phyloP scores from a whole-genome alignment of 2,797 vertebrate genomes.

The Karalla daura region DNA sequence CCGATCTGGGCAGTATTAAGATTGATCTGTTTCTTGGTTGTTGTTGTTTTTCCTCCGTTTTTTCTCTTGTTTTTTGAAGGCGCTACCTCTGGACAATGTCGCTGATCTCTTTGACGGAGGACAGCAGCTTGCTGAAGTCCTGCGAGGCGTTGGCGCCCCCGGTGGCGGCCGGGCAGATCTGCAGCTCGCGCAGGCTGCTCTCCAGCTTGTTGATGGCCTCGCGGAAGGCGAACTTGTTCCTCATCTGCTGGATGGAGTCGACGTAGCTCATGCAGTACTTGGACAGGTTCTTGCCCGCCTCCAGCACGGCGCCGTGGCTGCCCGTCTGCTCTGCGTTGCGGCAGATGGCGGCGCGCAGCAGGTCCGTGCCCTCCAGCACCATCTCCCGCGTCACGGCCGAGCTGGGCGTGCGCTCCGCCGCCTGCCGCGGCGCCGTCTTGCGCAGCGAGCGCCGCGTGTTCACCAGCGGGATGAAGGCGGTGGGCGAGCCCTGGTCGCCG shows the following conservation, averaged over 20 bases:
- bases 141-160: conserved; percentile 89
- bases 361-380: conserved; percentile 91
- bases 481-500: conserved; percentile 74
- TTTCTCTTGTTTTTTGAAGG: no score
- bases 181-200: conserved; percentile 92
- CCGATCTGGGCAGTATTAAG: conserved; percentile 1
- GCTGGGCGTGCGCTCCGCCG: conserved; percentile 89
- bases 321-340: conserved; percentile 94
- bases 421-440: conserved; percentile 90
- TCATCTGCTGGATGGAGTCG: conserved; percentile 99
- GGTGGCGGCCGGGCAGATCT: conserved; percentile 92
- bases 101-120: conserved; percentile 96
- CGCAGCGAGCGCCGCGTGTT: conserved; percentile 92
- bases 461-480: conserved; percentile 93
- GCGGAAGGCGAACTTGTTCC: conserved; percentile 97
- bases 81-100: conserved; percentile 99
- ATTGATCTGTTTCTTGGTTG: no score
- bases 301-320: conserved; percentile 94
- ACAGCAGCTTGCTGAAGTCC: conserved; percentile 97
- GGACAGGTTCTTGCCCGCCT: conserved; percentile 97
- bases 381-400: conserved; percentile 92
- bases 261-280: conserved; percentile 95
- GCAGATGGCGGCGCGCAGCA: conserved; percentile 90
- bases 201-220: conserved; percentile 99
- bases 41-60: no score